A percentile compares a stretch with the other conserved stretches of the same genome.
phyloP scores from a whole-genome alignment of 37 sponge, comb jelly and placozoan species.

The Chondrosia reniformis region DNA sequence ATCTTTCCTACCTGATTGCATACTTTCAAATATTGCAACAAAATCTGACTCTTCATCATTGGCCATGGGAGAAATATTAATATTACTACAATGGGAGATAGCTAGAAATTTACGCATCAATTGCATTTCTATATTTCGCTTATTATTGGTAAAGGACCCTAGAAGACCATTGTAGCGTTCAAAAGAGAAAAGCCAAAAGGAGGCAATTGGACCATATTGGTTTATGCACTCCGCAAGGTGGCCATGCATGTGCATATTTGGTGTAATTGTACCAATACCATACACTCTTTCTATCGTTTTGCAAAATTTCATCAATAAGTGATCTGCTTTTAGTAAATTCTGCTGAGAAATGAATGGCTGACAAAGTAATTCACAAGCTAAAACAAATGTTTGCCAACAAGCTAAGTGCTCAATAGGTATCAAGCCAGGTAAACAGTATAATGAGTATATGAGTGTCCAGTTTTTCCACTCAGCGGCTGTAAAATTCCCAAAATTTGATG shows the following conservation, averaged over 20 bases:
- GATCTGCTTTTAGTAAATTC: background rate
- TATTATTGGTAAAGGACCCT: background rate
- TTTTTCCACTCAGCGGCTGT: conserved; percentile 23
- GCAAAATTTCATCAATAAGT: background rate
- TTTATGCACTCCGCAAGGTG: background rate
- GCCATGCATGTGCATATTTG: conserved; percentile 20
- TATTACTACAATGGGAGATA: no score
- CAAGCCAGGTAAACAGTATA: conserved; percentile 15
- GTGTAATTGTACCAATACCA: background rate
- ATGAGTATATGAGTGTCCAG: conserved; percentile 33
- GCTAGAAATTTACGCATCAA: conserved; percentile 20
- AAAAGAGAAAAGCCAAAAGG: conserved; percentile 16
- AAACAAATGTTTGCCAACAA: conserved; percentile 31
- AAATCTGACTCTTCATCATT: no score
- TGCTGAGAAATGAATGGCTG: background rate
- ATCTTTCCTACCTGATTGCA: no score
- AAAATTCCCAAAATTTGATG: conserved; percentile 14
- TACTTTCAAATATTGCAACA: no score
- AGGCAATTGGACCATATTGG: background rate
- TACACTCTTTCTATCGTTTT: background rate
- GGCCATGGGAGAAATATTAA: no score
- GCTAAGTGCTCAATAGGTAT: conserved; percentile 31
- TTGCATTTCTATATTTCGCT: conserved; percentile 10
- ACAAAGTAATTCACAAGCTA: conserved; percentile 22
- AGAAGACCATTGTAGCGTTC: conserved; percentile 13